phyloP scores from a whole-genome alignment of 2,797 vertebrate genomes.

The Danio kyathit region DNA sequence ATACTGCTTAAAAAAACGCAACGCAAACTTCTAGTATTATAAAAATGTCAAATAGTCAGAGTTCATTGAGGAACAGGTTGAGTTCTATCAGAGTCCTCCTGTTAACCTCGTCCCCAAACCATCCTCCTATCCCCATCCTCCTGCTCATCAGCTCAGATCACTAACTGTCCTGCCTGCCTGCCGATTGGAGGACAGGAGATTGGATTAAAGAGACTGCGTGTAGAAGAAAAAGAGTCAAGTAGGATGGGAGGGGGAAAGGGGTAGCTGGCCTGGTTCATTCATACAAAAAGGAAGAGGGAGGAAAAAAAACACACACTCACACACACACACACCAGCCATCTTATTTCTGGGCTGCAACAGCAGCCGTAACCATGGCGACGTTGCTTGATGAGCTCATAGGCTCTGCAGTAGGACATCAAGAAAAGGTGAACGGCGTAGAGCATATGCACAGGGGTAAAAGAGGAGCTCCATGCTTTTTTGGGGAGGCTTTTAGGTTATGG shows the following conservation, averaged over 20 bases:
- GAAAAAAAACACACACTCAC: slow-evolving; percentile 43
- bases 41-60: too few relatives aligned
- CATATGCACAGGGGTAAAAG: slow-evolving; percentile 1
- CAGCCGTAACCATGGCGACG: slow-evolving; percentile 82
- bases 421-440: slow-evolving; percentile 35
- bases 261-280: slow-evolving; percentile 74
- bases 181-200: slow-evolving; percentile 11
- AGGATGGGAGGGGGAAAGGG: slow-evolving; percentile 13
- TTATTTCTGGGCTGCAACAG: slow-evolving; percentile 83
- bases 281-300: slow-evolving; percentile 68
- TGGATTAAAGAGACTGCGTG: slow-evolving; percentile 13
- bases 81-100: neutral
- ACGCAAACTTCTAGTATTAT: too few relatives aligned
- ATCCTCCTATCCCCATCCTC: slow-evolving; percentile 12
- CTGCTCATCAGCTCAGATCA: slow-evolving; percentile 22
- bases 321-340: slow-evolving; percentile 71
- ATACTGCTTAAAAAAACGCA: neutral
- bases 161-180: slow-evolving; percentile 20
- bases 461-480: neutral
- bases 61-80: too few relatives aligned
- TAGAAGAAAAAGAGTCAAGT: slow-evolving; percentile 5
- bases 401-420: slow-evolving; percentile 65
- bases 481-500: neutral
- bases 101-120: slow-evolving; percentile 12
- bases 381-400: slow-evolving; percentile 83